phyloP scores from a whole-genome alignment of 2,888 invertebrate species.

The Ischnura elegans region DNA sequence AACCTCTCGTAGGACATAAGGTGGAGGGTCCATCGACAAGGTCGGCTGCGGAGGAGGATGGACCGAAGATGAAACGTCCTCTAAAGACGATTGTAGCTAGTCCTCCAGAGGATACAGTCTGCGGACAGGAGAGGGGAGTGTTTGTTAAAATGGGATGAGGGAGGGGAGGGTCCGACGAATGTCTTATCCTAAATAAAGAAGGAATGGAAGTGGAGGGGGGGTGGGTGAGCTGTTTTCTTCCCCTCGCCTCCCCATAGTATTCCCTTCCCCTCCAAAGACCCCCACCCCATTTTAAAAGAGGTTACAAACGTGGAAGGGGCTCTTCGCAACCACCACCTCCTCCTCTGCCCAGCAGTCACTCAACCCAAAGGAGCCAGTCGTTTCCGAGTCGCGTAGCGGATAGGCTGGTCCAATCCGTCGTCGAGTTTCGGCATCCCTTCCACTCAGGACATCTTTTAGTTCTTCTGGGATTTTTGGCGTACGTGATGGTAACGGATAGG shows the following conservation, averaged over 20 bases:
- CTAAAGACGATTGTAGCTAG: not conserved
- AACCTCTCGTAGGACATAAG: not conserved
- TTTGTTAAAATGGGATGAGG: not conserved
- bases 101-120: not conserved
- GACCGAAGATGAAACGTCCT: not conserved
- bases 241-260: not conserved
- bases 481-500: not conserved
- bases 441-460: not conserved
- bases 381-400: not conserved
- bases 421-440: not conserved
- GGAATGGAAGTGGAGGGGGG: constrained; percentile 14
- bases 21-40: not conserved
- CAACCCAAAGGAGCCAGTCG: not conserved
- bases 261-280: not conserved
- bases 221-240: not conserved
- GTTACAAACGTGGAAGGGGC: not conserved
- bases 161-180: not conserved
- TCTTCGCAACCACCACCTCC: constrained; percentile 4
- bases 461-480: not conserved
- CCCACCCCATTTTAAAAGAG: constrained; percentile 25
- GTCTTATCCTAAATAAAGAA: constrained; percentile 5
- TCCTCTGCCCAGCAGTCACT: not conserved
- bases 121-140: constrained; percentile 11
- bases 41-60: not conserved
- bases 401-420: not conserved